A percentile compares a stretch with the other conserved stretches of the same genome.
phyloP scores from a whole-genome alignment of 2,797 vertebrate genomes.

The Corythornis leucogaster region DNA sequence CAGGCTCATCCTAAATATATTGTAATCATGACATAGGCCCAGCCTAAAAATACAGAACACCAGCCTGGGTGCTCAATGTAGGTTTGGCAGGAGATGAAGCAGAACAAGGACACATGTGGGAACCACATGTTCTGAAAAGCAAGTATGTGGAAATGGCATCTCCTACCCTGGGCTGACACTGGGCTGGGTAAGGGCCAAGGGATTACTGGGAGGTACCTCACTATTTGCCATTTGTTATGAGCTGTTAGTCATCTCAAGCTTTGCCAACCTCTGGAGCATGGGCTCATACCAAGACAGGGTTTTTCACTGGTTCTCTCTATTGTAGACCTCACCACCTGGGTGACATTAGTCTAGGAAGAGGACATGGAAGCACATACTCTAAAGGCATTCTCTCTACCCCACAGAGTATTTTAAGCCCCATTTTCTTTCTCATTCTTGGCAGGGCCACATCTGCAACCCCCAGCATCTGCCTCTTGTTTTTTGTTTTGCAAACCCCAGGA shows the following conservation, averaged over 20 bases:
- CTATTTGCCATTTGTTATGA: neutral
- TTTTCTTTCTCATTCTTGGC: neutral
- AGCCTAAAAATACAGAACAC: neutral
- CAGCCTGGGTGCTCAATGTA: neutral
- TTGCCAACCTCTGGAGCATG: neutral
- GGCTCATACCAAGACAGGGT: neutral
- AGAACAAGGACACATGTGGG: neutral
- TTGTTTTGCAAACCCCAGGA: neutral
- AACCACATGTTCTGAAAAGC: neutral
- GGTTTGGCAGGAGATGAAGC: neutral
- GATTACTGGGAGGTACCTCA: neutral
- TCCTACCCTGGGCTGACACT: neutral
- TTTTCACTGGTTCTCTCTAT: neutral
- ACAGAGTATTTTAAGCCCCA: neutral
- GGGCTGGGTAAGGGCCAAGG: neutral
- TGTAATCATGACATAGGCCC: neutral
- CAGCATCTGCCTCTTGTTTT: neutral
- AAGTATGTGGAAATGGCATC: neutral
- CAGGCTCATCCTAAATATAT: neutral
- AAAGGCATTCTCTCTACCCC: neutral
- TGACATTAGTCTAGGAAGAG: neutral
- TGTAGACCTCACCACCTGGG: neutral
- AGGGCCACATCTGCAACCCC: neutral
- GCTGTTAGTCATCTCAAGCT: neutral
- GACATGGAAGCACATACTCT: neutral